These are phyloP conservation scores for Hozukius guyotensis DNA, from an alignment of 2,797 vertebrate species.

Conservation along the genomic window DNA sequence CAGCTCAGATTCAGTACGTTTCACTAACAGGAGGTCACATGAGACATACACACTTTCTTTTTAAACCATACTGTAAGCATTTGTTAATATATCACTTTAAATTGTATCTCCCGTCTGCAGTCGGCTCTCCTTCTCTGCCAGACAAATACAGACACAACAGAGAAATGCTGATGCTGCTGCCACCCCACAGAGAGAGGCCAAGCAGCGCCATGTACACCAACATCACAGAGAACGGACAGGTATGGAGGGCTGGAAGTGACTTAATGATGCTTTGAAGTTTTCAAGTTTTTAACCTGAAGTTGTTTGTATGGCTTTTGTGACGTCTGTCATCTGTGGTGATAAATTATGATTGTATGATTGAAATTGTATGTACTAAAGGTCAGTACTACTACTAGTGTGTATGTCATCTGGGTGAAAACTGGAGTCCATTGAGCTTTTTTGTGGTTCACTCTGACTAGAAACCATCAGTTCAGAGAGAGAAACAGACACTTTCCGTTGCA, in stretches of 20 bases:
- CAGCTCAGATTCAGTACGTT: not conserved
- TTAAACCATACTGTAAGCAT: too few species aligned
- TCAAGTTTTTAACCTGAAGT: not conserved
- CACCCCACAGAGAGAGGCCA: constrained; percentile 91
- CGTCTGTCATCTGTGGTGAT: not conserved
- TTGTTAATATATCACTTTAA: not conserved
- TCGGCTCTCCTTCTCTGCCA: constrained; percentile 93
- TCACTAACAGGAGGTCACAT: too few species aligned
- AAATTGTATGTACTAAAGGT: too few species aligned
- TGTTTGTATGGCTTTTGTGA: not conserved
- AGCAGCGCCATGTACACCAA: constrained; percentile 95
- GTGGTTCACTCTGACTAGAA: not conserved
- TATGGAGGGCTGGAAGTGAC: constrained; percentile 34
- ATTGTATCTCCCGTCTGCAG: constrained; percentile 28
- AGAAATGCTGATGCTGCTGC: constrained; percentile 95
- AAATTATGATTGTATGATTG: not conserved
- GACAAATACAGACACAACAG: constrained; percentile 95
- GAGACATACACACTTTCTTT: not conserved
- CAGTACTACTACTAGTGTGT: too few species aligned
- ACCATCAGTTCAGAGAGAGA: not conserved
- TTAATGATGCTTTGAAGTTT: not conserved
- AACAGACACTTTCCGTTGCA: not conserved
- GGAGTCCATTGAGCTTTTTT: too few species aligned
- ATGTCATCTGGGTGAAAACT: too few species aligned
- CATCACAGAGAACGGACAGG: constrained; percentile 93